These are phyloP conservation scores for Heliornis fulica DNA, from an alignment of 2,113 vertebrate species.

Conservation along the genomic window DNA sequence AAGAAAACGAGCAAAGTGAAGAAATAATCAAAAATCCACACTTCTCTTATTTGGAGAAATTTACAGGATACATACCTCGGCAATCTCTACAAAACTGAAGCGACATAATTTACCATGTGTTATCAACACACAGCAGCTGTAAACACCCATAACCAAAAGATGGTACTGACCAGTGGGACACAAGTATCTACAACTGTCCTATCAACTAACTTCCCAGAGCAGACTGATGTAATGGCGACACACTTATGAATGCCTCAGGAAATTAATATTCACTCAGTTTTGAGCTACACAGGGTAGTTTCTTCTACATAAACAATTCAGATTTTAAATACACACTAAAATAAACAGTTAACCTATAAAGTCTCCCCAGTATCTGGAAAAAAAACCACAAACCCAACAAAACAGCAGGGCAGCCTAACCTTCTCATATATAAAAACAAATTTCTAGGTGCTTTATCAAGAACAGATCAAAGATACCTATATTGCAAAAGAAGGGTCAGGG, in stretches of 20 bases:
- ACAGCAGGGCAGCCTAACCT: neutral
- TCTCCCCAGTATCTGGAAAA: neutral
- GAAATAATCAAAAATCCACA: neutral
- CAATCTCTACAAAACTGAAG: neutral
- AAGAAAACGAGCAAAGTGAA: neutral
- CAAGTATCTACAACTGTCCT: neutral
- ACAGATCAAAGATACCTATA: neutral
- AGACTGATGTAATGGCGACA: neutral
- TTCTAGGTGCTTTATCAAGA: neutral
- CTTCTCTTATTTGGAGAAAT: neutral
- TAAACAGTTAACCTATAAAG: neutral
- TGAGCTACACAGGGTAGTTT: neutral
- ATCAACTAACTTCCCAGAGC: neutral
- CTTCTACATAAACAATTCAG: neutral
- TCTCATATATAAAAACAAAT: neutral
- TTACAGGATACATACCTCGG: neutral
- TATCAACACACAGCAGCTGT: neutral
- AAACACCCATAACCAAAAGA: rapidly evolving
- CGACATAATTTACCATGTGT: neutral
- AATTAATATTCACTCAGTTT: neutral
- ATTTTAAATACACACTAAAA: neutral
- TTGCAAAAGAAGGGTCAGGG: too few species aligned
- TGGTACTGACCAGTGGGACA: neutral
- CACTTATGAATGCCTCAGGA: neutral
- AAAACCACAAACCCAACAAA: too few species aligned